Conservation (phyloP, 2,113 vertebrate species). For the Passer domesticus region DNA sequence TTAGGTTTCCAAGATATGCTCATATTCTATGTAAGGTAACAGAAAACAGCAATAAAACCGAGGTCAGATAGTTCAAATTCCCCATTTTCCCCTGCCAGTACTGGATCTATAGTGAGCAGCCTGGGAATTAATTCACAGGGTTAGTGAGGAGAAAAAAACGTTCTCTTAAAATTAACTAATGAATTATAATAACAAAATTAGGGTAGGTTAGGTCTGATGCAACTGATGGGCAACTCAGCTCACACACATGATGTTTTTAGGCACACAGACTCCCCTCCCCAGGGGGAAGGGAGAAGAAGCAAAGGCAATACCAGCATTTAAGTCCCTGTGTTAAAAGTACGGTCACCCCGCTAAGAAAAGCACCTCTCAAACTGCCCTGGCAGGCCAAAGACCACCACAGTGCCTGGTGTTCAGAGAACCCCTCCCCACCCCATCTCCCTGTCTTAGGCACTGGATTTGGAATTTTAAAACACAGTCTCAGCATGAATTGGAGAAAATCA, state of each 20-base stretch:
- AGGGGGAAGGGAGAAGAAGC: background rate
- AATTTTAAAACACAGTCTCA: background rate
- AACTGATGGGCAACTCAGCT: background rate
- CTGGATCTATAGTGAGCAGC: constrained; percentile 1
- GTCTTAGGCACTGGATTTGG: background rate
- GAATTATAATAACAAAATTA: background rate
- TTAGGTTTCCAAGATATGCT: background rate
- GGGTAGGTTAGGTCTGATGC: background rate
- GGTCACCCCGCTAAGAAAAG: background rate
- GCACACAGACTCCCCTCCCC: background rate
- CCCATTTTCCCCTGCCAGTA: background rate
- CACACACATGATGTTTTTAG: background rate
- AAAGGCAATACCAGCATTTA: background rate
- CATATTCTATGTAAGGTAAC: background rate
- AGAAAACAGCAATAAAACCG: background rate
- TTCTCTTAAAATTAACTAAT: background rate
- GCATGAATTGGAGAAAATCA: background rate
- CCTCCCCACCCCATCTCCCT: background rate
- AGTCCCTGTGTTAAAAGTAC: background rate
- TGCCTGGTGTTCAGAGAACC: background rate
- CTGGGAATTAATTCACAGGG: background rate
- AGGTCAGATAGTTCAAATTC: constrained; percentile 12
- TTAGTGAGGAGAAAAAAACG: background rate
- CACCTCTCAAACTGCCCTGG: constrained; percentile 3
- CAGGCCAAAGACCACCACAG: background rate